These are phyloP conservation scores for Bathynomus jamesi DNA, from an alignment of 1,140 invertebrate genomes.

Conservation along the genomic window DNA sequence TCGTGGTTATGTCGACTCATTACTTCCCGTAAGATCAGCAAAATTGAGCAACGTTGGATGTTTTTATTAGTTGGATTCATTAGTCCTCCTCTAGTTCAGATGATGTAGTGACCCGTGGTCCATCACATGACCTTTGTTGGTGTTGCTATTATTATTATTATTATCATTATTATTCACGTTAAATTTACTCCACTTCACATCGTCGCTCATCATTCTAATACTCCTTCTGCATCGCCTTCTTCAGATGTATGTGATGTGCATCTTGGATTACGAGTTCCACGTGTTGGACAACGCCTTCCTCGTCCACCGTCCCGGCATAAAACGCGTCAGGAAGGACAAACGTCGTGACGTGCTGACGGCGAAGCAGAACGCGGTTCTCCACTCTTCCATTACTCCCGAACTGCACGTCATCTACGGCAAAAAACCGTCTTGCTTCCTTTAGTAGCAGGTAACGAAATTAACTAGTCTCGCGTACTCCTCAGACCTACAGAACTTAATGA, in stretches of 20 bases:
- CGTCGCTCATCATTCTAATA: not conserved
- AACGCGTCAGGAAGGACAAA: constrained; percentile 45
- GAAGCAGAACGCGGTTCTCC: constrained; percentile 69
- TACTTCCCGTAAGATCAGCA: not conserved
- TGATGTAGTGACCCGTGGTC: not conserved
- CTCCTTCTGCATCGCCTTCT: too few species aligned
- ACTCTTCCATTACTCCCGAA: constrained; percentile 43
- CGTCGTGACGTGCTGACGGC: constrained; percentile 63
- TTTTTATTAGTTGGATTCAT: not conserved
- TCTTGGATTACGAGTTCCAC: constrained; percentile 79
- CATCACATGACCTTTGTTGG: not conserved
- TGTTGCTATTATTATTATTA: constrained; percentile 8
- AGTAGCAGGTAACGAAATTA: constrained; percentile 5
- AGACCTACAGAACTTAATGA: not conserved
- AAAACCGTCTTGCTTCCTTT: constrained; percentile 23
- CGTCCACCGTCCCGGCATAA: constrained; percentile 67
- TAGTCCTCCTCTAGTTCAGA: not conserved
- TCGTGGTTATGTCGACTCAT: too few species aligned
- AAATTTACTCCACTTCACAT: not conserved
- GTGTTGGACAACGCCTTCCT: constrained; percentile 83
- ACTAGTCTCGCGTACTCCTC: not conserved
- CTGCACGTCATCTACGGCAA: constrained; percentile 34
- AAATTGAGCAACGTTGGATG: not conserved
- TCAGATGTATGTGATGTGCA: constrained; percentile 76
- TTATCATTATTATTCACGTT: not conserved